These are phyloP conservation scores for Equus quagga DNA, from an alignment of 2,113 vertebrate genomes.

Conservation along the genomic window DNA sequence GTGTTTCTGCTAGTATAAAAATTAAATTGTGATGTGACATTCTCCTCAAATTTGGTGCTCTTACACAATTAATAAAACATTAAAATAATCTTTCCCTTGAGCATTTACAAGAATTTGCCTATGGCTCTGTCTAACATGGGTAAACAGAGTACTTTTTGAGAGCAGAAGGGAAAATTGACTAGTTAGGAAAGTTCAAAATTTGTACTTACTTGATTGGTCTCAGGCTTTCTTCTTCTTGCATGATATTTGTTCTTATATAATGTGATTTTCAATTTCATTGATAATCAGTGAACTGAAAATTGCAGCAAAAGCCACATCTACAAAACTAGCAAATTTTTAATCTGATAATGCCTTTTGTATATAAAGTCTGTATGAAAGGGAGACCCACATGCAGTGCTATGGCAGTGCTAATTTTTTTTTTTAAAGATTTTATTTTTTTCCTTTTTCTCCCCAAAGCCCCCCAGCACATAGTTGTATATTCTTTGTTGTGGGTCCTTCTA, in stretches of 20 bases:
- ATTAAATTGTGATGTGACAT: background rate
- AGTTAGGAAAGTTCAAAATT: background rate
- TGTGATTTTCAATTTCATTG: slow-evolving; percentile 33
- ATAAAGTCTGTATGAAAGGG: background rate
- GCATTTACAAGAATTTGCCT: background rate
- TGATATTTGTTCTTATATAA: background rate
- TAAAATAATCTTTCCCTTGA: background rate
- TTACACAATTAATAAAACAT: background rate
- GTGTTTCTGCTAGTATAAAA: background rate
- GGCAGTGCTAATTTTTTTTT: background rate
- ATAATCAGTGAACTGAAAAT: slow-evolving; percentile 13
- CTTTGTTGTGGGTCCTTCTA: too few species aligned
- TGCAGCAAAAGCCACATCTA: background rate
- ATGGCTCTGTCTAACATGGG: background rate
- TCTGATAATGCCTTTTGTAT: background rate
- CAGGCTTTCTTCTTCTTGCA: background rate
- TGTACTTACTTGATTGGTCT: background rate
- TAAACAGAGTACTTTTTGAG: background rate
- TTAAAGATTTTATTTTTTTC: too few species aligned
- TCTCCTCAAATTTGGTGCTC: background rate
- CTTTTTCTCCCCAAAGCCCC: too few species aligned
- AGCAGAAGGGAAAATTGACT: background rate
- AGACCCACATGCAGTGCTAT: background rate
- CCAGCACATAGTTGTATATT: too few species aligned
- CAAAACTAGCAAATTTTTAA: background rate